phyloP scores from a whole-genome alignment of 1,140 invertebrate genomes.

The Aphis craccivora region DNA sequence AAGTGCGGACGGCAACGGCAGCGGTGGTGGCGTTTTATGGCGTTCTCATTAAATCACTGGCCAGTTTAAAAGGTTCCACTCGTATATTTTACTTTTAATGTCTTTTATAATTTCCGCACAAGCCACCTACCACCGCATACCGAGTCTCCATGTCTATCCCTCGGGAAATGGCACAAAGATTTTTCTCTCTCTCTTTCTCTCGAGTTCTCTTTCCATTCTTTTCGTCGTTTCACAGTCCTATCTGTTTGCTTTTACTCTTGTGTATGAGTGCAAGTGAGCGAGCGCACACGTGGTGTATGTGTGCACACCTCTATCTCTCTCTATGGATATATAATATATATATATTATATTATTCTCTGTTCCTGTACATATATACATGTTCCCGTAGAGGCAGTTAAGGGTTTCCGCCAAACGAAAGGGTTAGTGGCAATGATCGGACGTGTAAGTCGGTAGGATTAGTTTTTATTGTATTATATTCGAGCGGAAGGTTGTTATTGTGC shows the following conservation, averaged over 20 bases:
- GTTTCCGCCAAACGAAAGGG: constrained; percentile 19
- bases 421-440: constrained; percentile 34
- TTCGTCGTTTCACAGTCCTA: not conserved
- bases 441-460: constrained; percentile 44
- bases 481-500: constrained; percentile 28
- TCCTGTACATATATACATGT: not conserved
- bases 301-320: not conserved
- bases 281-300: too few species aligned
- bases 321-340: not conserved
- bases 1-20: constrained; percentile 47
- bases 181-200: constrained; percentile 1
- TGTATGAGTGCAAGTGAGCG: not conserved
- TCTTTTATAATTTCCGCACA: constrained; percentile 54
- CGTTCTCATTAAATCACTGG: constrained; percentile 55
- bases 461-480: constrained; percentile 41
- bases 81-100: constrained; percentile 55
- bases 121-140: not conserved
- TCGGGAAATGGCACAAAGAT: not conserved
- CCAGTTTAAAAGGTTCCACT: constrained; percentile 54
- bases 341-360: not conserved
- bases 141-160: not conserved
- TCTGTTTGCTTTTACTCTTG: not conserved
- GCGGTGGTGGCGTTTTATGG: constrained; percentile 22
- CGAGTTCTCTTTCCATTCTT: not conserved
- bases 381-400: not conserved